A percentile compares a stretch with the other conserved stretches of the same genome.
These are phyloP conservation scores for Sipunculus nudus DNA, from an alignment of 2,888 invertebrate genomes.

Conservation along the genomic window DNA sequence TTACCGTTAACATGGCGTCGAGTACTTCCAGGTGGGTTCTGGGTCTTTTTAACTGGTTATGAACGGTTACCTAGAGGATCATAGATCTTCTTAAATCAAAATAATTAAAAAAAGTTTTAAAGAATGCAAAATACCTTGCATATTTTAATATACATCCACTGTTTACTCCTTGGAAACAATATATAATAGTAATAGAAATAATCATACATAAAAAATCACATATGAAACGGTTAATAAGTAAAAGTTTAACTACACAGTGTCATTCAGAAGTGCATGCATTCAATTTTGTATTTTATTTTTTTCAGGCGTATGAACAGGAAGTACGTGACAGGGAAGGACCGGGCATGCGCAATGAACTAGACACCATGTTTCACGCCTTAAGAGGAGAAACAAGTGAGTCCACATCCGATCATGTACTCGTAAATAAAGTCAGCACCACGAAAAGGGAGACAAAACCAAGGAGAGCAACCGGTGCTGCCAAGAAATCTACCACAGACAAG, in stretches of 20 bases:
- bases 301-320: constrained; percentile 12
- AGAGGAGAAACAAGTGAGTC: constrained; percentile 12
- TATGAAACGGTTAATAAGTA: neutral
- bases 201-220: neutral
- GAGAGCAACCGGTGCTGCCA: neutral
- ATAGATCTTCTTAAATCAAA: too few species aligned
- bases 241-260: neutral
- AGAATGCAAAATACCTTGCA: too few species aligned
- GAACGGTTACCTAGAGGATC: too few species aligned
- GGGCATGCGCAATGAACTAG: constrained; percentile 43
- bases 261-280: neutral
- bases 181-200: neutral
- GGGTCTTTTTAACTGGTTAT: neutral
- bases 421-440: too few species aligned
- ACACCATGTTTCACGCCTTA: constrained; percentile 49
- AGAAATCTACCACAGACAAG: neutral
- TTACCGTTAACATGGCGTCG: constrained; percentile 54
- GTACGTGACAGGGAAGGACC: constrained; percentile 19
- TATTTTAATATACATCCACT: too few species aligned
- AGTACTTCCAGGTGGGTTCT: constrained; percentile 44
- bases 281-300: neutral
- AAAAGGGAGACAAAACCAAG: too few species aligned
- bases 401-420: too few species aligned
- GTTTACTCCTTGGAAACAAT: neutral
- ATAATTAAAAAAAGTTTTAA: too few species aligned